Evolutionary conservation across 2,113 vertebrate genomes (phyloP).

Genomic region (Butorides virescens): DNA sequence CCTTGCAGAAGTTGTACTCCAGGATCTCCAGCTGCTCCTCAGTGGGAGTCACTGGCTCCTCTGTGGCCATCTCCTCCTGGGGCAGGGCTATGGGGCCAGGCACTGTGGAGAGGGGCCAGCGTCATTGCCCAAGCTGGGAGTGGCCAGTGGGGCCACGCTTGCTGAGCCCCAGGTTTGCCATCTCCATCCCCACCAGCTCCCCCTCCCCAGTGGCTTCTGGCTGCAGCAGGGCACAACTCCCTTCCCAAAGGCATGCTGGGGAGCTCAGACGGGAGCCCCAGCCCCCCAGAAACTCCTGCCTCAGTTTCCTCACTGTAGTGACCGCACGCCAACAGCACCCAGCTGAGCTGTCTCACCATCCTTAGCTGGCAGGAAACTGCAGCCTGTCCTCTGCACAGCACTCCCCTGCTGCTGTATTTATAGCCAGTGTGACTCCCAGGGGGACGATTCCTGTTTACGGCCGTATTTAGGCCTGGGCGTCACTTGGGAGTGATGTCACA

Average conservation of each 20-base stretch:
- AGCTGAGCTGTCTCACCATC: slow-evolving; percentile 39
- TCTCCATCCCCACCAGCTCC: not conserved
- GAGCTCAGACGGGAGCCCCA: not conserved
- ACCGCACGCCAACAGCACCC: rapidly evolving
- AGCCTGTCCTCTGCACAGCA: not conserved
- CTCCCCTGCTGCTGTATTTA: slow-evolving; percentile 32
- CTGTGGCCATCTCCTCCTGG: slow-evolving; percentile 50
- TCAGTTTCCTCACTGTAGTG: not conserved
- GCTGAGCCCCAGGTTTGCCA: not conserved
- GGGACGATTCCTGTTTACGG: slow-evolving; percentile 37
- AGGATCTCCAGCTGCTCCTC: slow-evolving; percentile 78
- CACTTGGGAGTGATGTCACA: slow-evolving; percentile 39
- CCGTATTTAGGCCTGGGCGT: slow-evolving; percentile 40
- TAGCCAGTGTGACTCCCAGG: not conserved
- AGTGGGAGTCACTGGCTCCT: slow-evolving; percentile 61
- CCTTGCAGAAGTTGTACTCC: slow-evolving; percentile 78
- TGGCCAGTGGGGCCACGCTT: not conserved
- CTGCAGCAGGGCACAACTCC: rapidly evolving
- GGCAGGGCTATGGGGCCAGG: not conserved
- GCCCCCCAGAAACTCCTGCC: not conserved
- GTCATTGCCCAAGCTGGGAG: not conserved
- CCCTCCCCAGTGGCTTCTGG: not conserved
- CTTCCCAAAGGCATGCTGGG: not conserved
- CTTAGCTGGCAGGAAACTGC: not conserved
- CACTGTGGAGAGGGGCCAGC: not conserved